Base-by-base conservation (phyloP, 1,140 invertebrate species). In the Yoshiicerus persimilis region DNA sequence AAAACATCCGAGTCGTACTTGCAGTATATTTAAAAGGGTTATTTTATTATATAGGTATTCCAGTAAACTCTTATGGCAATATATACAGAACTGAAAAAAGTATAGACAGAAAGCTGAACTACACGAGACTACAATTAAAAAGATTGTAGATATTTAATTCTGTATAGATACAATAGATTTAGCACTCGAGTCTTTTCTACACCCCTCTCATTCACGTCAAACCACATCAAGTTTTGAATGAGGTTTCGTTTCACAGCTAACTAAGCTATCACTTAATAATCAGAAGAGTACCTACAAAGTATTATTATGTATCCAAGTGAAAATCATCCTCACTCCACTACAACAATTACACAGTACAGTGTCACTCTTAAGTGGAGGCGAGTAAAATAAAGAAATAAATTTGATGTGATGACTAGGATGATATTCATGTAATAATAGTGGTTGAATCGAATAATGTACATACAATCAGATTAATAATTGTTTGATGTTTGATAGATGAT, bases 401-500 rank as follows among this genome's bases (percentile, higher is more conserved):
- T 38, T 80, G 75, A 80, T 80, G 75, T 80, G 75, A 80, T 80
- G 75, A 80, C 75, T 80, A 36, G 75, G 75, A 80, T 36, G 75
- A 80, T 80, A 80, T 80, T 80, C 75, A 80, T 36, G 30, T 80
- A 38, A 80, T 80, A 80, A 80, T 80, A 80, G 75, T 80, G 75
- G 25, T 11, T 9, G 66, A 70, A 70, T 16, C 10, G 30, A 80
- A 80, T 80, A 80, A 80, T 80, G 75, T 32, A 38, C 34, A 25
- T 80, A 38, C 34, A 38, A 80, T 80, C 75, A 80, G 75, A 80
- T 80, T 80, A 80, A 80, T 80, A 80, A 80, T 80, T 80, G 75
- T 80, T 80, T 80, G 75, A 80, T 36, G 75, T 80, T 80, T 80
- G 75, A 80, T 80, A 80, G 75, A 32, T 80, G 75, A 80, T 80